A percentile compares a stretch with the other conserved stretches of the same genome.
Conservation (phyloP, 2,797 vertebrate genomes). For the Ptychadena robeensis region DNA sequence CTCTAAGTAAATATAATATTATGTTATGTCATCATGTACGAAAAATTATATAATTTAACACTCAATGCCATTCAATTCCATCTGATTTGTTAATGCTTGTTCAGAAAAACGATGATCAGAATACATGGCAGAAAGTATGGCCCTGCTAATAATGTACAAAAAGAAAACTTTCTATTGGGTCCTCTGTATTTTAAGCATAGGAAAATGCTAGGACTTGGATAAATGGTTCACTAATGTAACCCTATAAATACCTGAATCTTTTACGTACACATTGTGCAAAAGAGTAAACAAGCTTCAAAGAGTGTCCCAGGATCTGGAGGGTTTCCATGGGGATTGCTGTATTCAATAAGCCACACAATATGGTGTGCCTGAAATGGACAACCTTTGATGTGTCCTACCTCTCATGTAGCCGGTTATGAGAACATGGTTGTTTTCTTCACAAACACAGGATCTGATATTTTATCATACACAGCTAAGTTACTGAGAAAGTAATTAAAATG, state of each 20-base stretch:
- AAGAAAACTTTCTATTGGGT: too few species aligned
- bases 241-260: background rate
- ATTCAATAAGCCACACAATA: background rate
- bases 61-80: too few species aligned
- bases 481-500: background rate
- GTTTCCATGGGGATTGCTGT: background rate
- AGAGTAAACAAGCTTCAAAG: background rate
- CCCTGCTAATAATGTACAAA: too few species aligned
- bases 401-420: background rate
- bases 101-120: too few species aligned
- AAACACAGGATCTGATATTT: background rate
- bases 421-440: background rate
- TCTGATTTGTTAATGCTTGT: too few species aligned
- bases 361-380: background rate
- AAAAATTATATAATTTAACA: too few species aligned
- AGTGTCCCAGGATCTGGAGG: background rate
- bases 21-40: too few species aligned
- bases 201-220: background rate
- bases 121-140: too few species aligned
- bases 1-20: too few species aligned
- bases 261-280: background rate
- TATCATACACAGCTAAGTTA: background rate
- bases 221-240: background rate
- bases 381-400: background rate
- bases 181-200: background rate